These are phyloP conservation scores for Gasteruption jaculator DNA, from an alignment of 2,888 invertebrate genomes.

Conservation along the genomic window DNA sequence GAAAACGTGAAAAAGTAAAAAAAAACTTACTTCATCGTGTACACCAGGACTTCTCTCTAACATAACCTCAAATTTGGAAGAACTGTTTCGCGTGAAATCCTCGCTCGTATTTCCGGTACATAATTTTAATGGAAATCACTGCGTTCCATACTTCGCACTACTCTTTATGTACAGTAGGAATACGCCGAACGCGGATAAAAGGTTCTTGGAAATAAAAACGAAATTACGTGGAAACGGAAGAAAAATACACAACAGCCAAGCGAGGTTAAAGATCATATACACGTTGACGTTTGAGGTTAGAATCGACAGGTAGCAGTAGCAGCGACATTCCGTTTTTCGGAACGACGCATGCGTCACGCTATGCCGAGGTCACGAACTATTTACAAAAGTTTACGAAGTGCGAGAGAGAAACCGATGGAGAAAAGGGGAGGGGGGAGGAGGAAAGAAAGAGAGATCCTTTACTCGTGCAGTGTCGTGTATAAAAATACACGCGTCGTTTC, in stretches of 20 bases:
- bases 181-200: not conserved
- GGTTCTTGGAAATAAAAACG: not conserved
- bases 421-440: too few relatives aligned
- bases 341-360: slow-evolving; percentile 32
- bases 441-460: too few relatives aligned
- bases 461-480: too few relatives aligned
- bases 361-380: too few relatives aligned
- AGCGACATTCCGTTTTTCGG: slow-evolving; percentile 17
- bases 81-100: slow-evolving; percentile 14
- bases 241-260: slow-evolving; percentile 7
- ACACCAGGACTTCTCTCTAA: too few relatives aligned
- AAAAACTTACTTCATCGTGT: slow-evolving; percentile 31
- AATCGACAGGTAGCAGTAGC: slow-evolving; percentile 43
- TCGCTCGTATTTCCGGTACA: slow-evolving; percentile 16
- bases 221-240: not conserved
- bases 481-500: too few relatives aligned
- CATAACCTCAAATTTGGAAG: slow-evolving; percentile 21
- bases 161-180: too few relatives aligned
- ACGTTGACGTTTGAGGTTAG: slow-evolving; percentile 45
- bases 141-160: too few relatives aligned
- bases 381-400: too few relatives aligned
- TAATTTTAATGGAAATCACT: too few relatives aligned
- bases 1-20: too few relatives aligned
- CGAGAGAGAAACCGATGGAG: too few relatives aligned
- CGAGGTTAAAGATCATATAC: slow-evolving; percentile 27